Conservation (phyloP, 2,888 invertebrate species). For the Hylaea fasciaria region DNA sequence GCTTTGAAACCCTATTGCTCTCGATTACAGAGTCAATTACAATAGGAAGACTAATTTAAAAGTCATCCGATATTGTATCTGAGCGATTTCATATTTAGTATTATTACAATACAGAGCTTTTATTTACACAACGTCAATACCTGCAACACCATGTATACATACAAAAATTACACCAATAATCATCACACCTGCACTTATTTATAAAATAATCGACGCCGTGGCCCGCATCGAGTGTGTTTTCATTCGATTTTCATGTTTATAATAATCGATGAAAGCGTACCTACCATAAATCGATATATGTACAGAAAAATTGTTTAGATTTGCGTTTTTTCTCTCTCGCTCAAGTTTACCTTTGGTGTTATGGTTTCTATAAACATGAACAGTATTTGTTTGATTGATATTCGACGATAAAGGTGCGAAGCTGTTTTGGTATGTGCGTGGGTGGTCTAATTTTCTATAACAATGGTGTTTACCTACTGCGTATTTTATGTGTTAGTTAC, state of each 20-base stretch:
- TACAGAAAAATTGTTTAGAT: slow-evolving; percentile 55
- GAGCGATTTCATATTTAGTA: too few species aligned
- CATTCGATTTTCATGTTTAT: slow-evolving; percentile 76
- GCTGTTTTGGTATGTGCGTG: slow-evolving; percentile 33
- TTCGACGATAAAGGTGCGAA: slow-evolving; percentile 31
- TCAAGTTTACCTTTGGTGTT: slow-evolving; percentile 67
- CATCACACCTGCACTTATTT: slow-evolving; percentile 40
- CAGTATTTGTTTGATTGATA: slow-evolving; percentile 34
- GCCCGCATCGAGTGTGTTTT: slow-evolving; percentile 53
- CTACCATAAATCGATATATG: slow-evolving; percentile 51
- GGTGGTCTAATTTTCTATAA: slow-evolving; percentile 34
- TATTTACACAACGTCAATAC: slow-evolving; percentile 6
- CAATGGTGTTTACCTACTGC: slow-evolving; percentile 4
- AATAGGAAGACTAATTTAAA: too few species aligned
- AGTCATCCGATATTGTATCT: not conserved
- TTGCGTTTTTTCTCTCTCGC: slow-evolving; percentile 60
- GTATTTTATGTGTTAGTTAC: not conserved
- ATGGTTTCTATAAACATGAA: slow-evolving; percentile 70
- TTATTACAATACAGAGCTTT: not conserved
- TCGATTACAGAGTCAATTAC: too few species aligned
- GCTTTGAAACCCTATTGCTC: too few species aligned
- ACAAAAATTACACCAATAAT: slow-evolving; percentile 5
- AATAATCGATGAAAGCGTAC: slow-evolving; percentile 60
- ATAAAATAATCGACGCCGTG: slow-evolving; percentile 39
- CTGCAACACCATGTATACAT: not conserved